Percentiles rank a stretch among this genome's conserved stretches.
phyloP scores from a whole-genome alignment of 2,888 invertebrate species.

The Lamellibrachia satsuma region DNA sequence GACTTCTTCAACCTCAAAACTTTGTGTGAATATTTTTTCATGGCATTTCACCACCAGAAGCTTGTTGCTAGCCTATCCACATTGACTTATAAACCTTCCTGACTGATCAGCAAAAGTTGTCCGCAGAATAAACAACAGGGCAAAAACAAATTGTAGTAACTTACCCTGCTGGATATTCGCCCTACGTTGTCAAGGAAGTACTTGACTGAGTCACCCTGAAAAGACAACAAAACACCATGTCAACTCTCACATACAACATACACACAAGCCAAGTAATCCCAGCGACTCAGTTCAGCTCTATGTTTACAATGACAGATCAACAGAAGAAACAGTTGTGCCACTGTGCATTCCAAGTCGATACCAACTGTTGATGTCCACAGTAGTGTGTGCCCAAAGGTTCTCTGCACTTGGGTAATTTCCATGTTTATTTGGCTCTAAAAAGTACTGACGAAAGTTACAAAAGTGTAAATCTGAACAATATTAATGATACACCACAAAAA shows the following conservation, averaged over 20 bases:
- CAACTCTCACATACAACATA: background rate
- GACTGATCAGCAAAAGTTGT: background rate
- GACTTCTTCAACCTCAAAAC: too few relatives aligned
- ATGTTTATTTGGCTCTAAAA: too few relatives aligned
- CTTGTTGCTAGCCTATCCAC: background rate
- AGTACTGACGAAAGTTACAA: too few relatives aligned
- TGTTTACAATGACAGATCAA: too few relatives aligned
- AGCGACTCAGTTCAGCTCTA: background rate
- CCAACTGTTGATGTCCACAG: too few relatives aligned
- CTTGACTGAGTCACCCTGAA: slow-evolving; percentile 91
- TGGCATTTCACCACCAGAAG: background rate
- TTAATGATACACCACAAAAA: too few relatives aligned
- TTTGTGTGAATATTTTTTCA: too few relatives aligned
- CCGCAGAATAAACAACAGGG: background rate
- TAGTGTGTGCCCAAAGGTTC: too few relatives aligned
- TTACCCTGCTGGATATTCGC: slow-evolving; percentile 56
- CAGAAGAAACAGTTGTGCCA: too few relatives aligned
- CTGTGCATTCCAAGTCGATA: too few relatives aligned
- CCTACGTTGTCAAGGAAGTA: slow-evolving; percentile 86
- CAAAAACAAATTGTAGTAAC: slow-evolving; percentile 28
- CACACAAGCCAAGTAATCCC: background rate
- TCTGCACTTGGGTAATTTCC: too few relatives aligned
- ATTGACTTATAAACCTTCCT: background rate
- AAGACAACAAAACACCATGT: background rate
- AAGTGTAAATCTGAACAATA: too few relatives aligned